phyloP scores from a whole-genome alignment of 1,140 invertebrate species.

The Coenobita brevimanus region DNA sequence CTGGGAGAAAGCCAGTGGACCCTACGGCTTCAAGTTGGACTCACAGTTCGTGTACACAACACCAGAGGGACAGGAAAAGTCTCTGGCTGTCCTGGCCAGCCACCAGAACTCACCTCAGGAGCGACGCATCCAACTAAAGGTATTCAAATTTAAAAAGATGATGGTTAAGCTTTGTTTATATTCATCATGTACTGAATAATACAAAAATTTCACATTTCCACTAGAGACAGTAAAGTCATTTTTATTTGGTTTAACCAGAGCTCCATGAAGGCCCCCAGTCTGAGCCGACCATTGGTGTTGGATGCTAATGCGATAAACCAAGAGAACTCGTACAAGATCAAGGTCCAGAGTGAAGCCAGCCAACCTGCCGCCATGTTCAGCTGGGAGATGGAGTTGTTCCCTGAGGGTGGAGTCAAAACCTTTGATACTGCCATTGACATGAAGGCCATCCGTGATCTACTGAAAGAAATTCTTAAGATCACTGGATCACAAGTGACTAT shows the following conservation, averaged over 20 bases:
- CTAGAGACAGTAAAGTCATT: too few relatives aligned
- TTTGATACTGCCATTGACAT: not conserved
- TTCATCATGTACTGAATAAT: too few relatives aligned
- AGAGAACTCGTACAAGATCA: slow-evolving; percentile 8
- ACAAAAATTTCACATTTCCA: too few relatives aligned
- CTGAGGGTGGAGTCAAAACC: slow-evolving; percentile 1
- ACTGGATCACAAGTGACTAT: not conserved
- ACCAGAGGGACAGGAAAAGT: too few relatives aligned
- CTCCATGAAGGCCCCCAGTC: not conserved
- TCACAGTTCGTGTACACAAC: too few relatives aligned
- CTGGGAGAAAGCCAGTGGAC: too few relatives aligned
- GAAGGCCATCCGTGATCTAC: not conserved
- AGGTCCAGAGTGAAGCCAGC: not conserved
- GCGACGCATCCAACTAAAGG: too few relatives aligned
- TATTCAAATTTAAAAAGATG: too few relatives aligned
- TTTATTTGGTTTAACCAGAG: not conserved
- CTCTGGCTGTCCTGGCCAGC: too few relatives aligned
- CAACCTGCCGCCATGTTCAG: not conserved
- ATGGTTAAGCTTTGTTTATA: too few relatives aligned
- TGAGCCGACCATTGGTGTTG: not conserved
- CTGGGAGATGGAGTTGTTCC: slow-evolving; percentile 7
- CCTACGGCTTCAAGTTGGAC: too few relatives aligned
- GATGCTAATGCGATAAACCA: not conserved
- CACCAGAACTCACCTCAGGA: too few relatives aligned
- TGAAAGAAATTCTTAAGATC: not conserved